Evolutionary conservation across 2,113 vertebrate genomes (phyloP).

Genomic region (Danionella cerebrum): DNA sequence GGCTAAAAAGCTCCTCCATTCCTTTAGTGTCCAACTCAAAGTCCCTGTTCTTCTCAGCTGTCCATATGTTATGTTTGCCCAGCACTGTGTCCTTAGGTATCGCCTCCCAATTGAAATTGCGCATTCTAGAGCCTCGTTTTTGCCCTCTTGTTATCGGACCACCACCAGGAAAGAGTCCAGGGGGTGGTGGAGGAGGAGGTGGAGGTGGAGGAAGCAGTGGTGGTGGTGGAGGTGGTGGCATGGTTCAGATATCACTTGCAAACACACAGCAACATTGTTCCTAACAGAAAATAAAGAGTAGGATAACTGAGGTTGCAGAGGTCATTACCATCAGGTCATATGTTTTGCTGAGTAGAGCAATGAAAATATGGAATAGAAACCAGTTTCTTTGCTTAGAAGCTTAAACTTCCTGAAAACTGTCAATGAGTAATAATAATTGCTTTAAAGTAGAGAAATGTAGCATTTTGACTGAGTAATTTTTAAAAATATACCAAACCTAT

Average conservation of each 20-base stretch:
- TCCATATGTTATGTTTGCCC: slow-evolving; percentile 73
- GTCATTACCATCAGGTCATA: not conserved
- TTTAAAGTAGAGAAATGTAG: too few species aligned
- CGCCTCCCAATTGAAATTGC: slow-evolving; percentile 74
- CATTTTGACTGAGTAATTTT: too few species aligned
- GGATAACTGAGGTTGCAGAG: not conserved
- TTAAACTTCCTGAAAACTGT: too few species aligned
- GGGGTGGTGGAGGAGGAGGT: slow-evolving; percentile 41
- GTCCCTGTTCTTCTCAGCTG: slow-evolving; percentile 46
- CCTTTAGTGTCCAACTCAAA: slow-evolving; percentile 65
- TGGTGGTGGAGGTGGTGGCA: not conserved
- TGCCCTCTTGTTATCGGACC: not conserved
- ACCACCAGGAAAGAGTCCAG: slow-evolving; percentile 29
- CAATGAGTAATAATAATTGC: too few species aligned
- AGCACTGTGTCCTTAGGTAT: slow-evolving; percentile 65
- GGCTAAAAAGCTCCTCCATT: slow-evolving; percentile 75
- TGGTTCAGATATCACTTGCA: slow-evolving; percentile 9
- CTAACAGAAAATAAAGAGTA: not conserved
- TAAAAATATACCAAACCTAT: too few species aligned
- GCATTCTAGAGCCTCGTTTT: slow-evolving; percentile 55
- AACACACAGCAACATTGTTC: not conserved
- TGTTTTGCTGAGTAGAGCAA: not conserved
- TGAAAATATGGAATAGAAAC: not conserved
- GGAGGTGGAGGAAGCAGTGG: slow-evolving; percentile 29
- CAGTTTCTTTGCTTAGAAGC: too few species aligned